Percentiles rank a stretch among this genome's conserved stretches.
Conservation (phyloP, 2,888 invertebrate genomes). For the Nudaria mundana region DNA sequence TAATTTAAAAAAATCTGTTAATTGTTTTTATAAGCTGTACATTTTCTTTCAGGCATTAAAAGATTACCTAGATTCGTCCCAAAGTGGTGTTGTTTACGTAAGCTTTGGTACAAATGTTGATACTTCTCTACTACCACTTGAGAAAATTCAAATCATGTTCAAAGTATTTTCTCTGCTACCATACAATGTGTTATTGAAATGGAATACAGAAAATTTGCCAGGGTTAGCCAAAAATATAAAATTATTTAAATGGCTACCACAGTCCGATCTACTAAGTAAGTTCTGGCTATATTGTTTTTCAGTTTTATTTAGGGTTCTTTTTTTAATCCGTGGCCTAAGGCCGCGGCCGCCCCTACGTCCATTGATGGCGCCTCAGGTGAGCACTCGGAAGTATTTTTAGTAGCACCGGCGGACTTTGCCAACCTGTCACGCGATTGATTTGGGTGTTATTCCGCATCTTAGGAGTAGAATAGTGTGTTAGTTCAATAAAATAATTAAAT, state of each 20-base stretch:
- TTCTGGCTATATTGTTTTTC: background rate
- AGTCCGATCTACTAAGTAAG: conserved; percentile 38
- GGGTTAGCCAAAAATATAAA: conserved; percentile 56
- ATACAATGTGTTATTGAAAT: conserved; percentile 70
- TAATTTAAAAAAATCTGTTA: too few species aligned
- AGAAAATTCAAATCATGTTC: conserved; percentile 43
- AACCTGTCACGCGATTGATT: too few species aligned
- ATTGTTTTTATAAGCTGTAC: too few species aligned
- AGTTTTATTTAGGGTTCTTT: too few species aligned
- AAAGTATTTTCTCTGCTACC: conserved; percentile 58
- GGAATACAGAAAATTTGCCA: conserved; percentile 52
- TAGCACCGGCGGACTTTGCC: too few species aligned
- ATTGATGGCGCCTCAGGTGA: too few species aligned
- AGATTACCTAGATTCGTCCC: conserved; percentile 52
- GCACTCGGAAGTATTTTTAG: too few species aligned
- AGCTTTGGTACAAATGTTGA: conserved; percentile 67
- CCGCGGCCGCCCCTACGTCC: too few species aligned
- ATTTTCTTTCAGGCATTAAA: conserved; percentile 52
- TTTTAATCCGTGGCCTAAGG: too few species aligned
- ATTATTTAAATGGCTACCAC: conserved; percentile 68
- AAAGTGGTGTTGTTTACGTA: conserved; percentile 63
- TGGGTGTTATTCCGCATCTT: too few species aligned
- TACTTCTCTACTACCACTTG: conserved; percentile 44
- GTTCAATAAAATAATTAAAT: too few species aligned
- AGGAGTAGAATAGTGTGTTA: too few species aligned